These are phyloP conservation scores for Malurus alboscapulatus DNA, from an alignment of 2,113 vertebrate species.

Conservation along the genomic window DNA sequence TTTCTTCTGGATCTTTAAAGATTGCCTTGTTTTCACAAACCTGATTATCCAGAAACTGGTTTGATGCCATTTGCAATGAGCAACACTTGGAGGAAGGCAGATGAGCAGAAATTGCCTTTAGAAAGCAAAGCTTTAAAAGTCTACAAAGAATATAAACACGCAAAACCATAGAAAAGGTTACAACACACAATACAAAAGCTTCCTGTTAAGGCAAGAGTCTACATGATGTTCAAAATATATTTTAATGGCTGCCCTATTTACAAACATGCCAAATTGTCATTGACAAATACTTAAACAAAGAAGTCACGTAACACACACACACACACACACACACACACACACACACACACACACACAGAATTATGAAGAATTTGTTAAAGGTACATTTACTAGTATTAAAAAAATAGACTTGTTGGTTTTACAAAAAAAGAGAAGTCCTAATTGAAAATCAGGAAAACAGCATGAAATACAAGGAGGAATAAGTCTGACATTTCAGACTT, in stretches of 20 bases:
- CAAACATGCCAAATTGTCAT: neutral
- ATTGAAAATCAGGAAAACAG: neutral
- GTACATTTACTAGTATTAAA: neutral
- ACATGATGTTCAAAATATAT: neutral
- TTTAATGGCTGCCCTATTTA: neutral
- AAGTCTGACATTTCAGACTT: neutral
- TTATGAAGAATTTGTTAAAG: neutral
- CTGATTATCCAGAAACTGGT: neutral
- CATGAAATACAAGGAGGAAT: neutral
- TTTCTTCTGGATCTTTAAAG: neutral
- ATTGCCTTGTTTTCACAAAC: neutral
- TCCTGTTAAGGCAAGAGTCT: neutral
- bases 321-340: neutral
- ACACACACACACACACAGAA: neutral
- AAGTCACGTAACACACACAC: neutral
- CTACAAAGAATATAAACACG: neutral
- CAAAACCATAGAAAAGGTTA: neutral
- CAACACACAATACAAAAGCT: neutral
- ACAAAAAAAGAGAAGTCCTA: neutral
- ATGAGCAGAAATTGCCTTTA: neutral
- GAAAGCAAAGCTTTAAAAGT: neutral
- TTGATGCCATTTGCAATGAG: neutral
- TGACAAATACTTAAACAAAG: neutral
- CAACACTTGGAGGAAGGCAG: neutral
- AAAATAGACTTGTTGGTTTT: neutral